Conservation (phyloP, 2,113 vertebrate species). For the Phalacrocorax pelagicus region DNA sequence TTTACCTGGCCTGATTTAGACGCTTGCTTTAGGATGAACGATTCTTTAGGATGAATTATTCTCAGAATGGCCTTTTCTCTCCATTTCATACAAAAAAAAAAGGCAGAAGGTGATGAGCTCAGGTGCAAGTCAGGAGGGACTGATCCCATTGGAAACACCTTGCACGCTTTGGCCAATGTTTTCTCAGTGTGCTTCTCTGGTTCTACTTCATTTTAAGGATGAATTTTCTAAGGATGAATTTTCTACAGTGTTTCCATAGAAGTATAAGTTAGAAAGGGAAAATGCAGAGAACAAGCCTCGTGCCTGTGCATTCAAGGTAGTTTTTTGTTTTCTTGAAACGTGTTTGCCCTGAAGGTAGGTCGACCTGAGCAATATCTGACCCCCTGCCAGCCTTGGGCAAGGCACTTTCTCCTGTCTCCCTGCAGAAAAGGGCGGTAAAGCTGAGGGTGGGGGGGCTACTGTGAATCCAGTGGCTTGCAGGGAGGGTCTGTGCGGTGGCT, state of each 20-base stretch:
- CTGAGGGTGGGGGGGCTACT: background rate
- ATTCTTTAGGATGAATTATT: background rate
- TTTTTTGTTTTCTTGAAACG: background rate
- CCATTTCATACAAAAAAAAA: background rate
- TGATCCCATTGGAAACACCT: background rate
- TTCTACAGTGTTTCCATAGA: background rate
- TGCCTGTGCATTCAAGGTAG: background rate
- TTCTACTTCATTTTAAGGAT: background rate
- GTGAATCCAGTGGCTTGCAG: background rate
- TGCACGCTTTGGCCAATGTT: background rate
- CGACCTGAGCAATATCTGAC: background rate
- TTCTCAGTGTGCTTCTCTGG: background rate
- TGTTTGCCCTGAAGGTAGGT: background rate
- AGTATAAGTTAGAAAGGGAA: background rate
- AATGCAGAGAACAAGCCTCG: background rate
- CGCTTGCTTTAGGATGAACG: background rate
- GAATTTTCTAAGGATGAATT: background rate
- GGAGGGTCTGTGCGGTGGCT: background rate
- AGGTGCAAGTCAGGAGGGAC: background rate
- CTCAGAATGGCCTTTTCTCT: background rate
- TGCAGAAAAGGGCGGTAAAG: background rate
- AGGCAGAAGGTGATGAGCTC: background rate
- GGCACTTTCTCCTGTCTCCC: background rate
- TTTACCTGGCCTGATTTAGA: background rate
- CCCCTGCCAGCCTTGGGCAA: background rate